Evolutionary conservation across 2,797 vertebrate species (phyloP).

Genomic region (Pteronotus mesoamericanus): DNA sequence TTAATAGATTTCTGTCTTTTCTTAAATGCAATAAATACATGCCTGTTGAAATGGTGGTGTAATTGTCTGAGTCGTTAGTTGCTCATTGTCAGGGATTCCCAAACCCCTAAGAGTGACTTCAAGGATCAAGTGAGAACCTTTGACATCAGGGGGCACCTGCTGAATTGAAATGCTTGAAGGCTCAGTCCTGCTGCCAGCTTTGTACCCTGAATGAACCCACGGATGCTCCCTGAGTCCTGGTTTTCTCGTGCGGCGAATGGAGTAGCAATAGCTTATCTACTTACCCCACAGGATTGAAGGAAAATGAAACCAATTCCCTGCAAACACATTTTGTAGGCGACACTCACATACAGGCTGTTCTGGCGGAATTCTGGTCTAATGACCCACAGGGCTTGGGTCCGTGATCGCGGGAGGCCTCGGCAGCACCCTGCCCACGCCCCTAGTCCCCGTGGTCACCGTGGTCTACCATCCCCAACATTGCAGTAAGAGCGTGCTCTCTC

Average conservation of each 20-base stretch:
- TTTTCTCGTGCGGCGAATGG: background rate
- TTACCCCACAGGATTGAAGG: background rate
- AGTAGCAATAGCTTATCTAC: background rate
- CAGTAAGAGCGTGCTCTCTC: accelerated
- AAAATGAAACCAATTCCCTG: background rate
- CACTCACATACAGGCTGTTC: accelerated
- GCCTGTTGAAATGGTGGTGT: background rate
- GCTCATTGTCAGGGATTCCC: background rate
- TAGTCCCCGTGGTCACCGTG: accelerated
- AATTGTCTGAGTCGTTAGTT: background rate
- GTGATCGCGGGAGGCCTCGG: background rate
- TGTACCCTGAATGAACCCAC: background rate
- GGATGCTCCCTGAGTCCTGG: background rate
- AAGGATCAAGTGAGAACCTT: background rate
- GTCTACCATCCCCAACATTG: accelerated
- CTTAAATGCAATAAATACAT: background rate
- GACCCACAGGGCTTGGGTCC: background rate
- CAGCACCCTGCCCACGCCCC: background rate
- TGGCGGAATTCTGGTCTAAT: accelerated
- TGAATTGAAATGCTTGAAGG: accelerated
- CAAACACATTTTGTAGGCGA: accelerated
- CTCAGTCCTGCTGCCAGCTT: accelerated
- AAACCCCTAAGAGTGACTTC: background rate
- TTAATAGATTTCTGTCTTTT: background rate
- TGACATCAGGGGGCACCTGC: accelerated